Percentiles rank a stretch among this genome's conserved stretches.
Evolutionary conservation across 2,797 vertebrate species (phyloP).

Genomic region (Coluber constrictor): DNA sequence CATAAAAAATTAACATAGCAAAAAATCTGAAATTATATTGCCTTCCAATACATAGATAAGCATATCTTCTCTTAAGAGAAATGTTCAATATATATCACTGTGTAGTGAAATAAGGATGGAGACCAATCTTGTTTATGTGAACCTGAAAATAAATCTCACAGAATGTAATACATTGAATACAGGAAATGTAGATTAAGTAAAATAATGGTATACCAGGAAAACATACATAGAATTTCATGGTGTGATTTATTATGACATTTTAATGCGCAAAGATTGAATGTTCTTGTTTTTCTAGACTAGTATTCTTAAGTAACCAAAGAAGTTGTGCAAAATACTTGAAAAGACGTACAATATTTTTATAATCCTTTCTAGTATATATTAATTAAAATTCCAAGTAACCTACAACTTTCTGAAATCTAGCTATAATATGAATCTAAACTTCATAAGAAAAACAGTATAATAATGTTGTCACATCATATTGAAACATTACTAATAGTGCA

Average conservation of each 20-base stretch:
- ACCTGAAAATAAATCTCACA: neutral
- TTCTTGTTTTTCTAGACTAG: neutral
- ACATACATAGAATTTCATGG: neutral
- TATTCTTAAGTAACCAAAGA: neutral
- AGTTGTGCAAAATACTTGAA: slow-evolving; percentile 35
- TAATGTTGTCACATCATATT: slow-evolving; percentile 55
- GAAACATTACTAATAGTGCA: slow-evolving; percentile 57
- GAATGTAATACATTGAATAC: neutral
- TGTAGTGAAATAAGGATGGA: neutral
- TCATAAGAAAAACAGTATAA: slow-evolving; percentile 58
- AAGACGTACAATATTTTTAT: slow-evolving; percentile 29
- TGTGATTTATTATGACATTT: neutral
- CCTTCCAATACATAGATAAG: neutral
- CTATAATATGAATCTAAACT: slow-evolving; percentile 63
- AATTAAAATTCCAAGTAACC: slow-evolving; percentile 53
- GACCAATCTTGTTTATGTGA: neutral
- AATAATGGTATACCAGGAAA: neutral
- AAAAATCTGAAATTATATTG: neutral
- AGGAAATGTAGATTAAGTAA: neutral
- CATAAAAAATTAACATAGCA: neutral
- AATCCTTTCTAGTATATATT: slow-evolving; percentile 57
- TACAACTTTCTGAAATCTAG: slow-evolving; percentile 50
- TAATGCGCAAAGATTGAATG: neutral
- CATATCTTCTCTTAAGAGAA: neutral
- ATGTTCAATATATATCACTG: neutral